A percentile compares a stretch with the other conserved stretches of the same genome.
Conservation (phyloP, 23 tunicate species). For the Oikopleura dioica region DNA sequence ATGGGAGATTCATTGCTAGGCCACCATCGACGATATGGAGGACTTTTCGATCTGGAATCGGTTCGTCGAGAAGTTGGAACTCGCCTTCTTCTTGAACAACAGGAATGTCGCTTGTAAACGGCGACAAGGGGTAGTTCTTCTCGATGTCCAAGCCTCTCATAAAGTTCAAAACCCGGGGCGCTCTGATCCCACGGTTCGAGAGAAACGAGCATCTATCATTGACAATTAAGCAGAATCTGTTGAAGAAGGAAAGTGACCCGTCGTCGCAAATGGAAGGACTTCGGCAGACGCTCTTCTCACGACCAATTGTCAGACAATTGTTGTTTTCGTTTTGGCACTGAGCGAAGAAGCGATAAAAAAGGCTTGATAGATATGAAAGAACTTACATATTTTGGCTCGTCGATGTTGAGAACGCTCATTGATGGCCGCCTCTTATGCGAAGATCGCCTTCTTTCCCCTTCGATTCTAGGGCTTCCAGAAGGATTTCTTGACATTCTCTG, state of each 20-base stretch:
- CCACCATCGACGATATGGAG: conserved; percentile 86
- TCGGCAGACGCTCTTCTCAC: too few species aligned
- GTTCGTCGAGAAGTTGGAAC: conserved; percentile 23
- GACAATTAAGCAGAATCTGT: neutral
- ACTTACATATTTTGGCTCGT: too few species aligned
- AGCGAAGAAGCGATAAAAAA: too few species aligned
- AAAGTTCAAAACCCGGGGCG: conserved; percentile 72
- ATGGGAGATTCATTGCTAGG: conserved; percentile 54
- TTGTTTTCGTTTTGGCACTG: too few species aligned
- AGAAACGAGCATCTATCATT: neutral
- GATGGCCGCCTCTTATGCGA: too few species aligned
- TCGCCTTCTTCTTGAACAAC: conserved; percentile 14
- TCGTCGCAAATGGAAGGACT: too few species aligned
- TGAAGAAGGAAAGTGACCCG: conserved; percentile 5
- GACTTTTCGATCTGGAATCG: conserved; percentile 28
- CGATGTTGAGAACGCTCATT: too few species aligned
- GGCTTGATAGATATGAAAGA: too few species aligned
- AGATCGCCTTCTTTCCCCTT: too few species aligned
- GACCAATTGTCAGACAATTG: too few species aligned
- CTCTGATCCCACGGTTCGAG: conserved; percentile 74
- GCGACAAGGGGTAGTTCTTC: conserved; percentile 51
- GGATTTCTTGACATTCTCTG: too few species aligned
- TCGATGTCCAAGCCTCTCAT: conserved; percentile 56
- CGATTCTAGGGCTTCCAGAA: too few species aligned
- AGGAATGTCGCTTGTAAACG: conserved; percentile 18